These are phyloP conservation scores for Daboia siamensis DNA, from an alignment of 2,113 vertebrate species.

Conservation along the genomic window DNA sequence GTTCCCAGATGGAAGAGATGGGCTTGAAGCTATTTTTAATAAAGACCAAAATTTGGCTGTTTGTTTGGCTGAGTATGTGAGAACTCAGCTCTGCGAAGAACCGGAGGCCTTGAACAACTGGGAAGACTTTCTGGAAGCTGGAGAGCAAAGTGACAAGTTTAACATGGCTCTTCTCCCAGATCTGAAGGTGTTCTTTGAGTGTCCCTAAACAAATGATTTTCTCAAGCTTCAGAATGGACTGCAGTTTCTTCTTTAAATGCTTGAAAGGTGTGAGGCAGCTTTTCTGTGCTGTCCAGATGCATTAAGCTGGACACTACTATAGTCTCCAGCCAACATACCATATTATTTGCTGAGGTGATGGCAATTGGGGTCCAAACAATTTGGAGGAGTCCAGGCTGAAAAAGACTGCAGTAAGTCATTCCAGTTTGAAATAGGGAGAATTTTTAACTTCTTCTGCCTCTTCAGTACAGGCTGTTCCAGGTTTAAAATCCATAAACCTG, in stretches of 20 bases:
- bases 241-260: background rate
- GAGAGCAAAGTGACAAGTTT: background rate
- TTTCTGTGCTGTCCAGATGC: background rate
- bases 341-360: background rate
- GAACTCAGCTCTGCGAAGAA: background rate
- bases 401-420: background rate
- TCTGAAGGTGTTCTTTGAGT: background rate
- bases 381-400: background rate
- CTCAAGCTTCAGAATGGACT: background rate
- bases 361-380: background rate
- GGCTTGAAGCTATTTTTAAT: conserved; percentile 24
- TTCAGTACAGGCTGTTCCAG: background rate
- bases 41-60: background rate
- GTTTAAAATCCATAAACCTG: background rate
- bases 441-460: background rate
- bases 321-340: background rate
- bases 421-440: background rate
- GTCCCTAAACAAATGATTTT: background rate
- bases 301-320: background rate
- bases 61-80: background rate
- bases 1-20: background rate
- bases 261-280: background rate
- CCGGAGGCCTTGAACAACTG: background rate
- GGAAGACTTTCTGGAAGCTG: background rate
- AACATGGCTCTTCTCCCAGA: background rate